These are phyloP conservation scores for Apamea crenata DNA, from an alignment of 2,888 invertebrate genomes.

Conservation along the genomic window DNA sequence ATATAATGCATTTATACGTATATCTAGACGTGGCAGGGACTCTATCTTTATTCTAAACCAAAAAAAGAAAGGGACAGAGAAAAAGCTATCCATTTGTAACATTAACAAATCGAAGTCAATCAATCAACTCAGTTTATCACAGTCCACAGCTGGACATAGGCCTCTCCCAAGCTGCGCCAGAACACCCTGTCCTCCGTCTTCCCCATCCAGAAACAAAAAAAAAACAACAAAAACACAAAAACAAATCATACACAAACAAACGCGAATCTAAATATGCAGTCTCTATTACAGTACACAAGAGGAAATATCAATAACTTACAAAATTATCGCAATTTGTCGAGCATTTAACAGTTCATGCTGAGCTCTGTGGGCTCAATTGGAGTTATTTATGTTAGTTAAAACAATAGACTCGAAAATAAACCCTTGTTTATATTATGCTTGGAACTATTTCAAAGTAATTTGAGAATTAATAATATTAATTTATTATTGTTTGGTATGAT, in stretches of 20 bases:
- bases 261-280: neutral
- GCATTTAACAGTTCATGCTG: slow-evolving; percentile 14
- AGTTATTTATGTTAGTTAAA: slow-evolving; percentile 27
- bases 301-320: slow-evolving; percentile 4
- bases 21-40: too few relatives aligned
- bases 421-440: slow-evolving; percentile 30
- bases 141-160: too few relatives aligned
- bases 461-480: neutral
- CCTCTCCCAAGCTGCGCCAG: too few relatives aligned
- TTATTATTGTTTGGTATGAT: neutral
- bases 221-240: too few relatives aligned
- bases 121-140: too few relatives aligned
- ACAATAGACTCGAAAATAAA: slow-evolving; percentile 23
- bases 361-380: slow-evolving; percentile 23
- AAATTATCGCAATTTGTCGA: slow-evolving; percentile 29
- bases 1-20: too few relatives aligned
- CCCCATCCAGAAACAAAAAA: too few relatives aligned
- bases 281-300: neutral
- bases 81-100: neutral
- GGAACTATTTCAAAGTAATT: slow-evolving; percentile 11
- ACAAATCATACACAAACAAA: too few relatives aligned
- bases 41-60: neutral
- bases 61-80: neutral
- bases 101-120: neutral
- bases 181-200: too few relatives aligned